Conservation (phyloP, 2,113 vertebrate genomes). For the Heterotis niloticus region DNA sequence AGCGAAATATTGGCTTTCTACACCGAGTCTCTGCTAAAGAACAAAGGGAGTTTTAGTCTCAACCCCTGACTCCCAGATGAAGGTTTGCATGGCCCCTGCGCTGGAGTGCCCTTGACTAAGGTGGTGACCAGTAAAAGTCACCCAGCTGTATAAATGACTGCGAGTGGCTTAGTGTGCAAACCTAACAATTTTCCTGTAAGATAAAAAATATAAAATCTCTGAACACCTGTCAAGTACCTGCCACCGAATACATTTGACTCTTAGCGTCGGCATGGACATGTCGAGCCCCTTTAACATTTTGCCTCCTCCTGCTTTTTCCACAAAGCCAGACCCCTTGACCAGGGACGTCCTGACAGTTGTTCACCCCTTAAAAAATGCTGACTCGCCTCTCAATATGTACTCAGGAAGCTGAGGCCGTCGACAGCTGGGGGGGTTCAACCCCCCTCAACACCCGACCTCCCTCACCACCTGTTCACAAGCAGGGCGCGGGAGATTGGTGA, state of each 20-base stretch:
- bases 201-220: slow-evolving; percentile 21
- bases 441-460: too few species aligned
- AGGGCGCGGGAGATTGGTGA: not conserved
- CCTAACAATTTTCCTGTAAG: too few species aligned
- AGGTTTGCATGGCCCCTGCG: too few species aligned
- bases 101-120: too few species aligned
- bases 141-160: too few species aligned
- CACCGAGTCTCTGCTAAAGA: too few species aligned
- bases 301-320: not conserved
- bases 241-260: not conserved
- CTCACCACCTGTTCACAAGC: slow-evolving; percentile 1
- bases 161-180: too few species aligned
- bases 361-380: not conserved
- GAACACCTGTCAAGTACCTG: slow-evolving; percentile 30
- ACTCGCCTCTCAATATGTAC: not conserved
- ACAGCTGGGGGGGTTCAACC: not conserved
- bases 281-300: not conserved
- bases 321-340: not conserved
- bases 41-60: too few species aligned
- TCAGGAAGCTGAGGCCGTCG: not conserved
- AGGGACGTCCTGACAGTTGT: slow-evolving; percentile 11
- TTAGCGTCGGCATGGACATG: not conserved
- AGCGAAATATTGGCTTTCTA: too few species aligned
- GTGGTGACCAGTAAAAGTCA: too few species aligned
- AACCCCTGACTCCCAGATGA: too few species aligned